Evolutionary conservation across 2,888 invertebrate species (phyloP), one percentile per base, ranked within the genome.

Genomic region (Zaprionus lineosus): DNA sequence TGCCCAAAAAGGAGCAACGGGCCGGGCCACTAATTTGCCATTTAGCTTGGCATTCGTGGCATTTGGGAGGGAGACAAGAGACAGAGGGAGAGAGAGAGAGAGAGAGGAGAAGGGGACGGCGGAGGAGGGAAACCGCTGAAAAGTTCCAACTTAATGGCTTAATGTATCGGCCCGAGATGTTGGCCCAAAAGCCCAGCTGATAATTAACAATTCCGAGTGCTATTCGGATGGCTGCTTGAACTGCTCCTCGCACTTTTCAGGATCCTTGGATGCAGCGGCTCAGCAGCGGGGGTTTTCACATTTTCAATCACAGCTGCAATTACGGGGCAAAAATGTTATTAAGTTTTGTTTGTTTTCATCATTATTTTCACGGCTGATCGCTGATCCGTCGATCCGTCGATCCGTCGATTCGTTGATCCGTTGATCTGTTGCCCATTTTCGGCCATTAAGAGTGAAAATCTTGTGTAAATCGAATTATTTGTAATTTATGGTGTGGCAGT

Each of bases 401-500:
- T 34, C 31, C 50, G 82, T 53, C n/a, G 51, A 33, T 34, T 12
- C 50, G 82, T 62, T 75, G 65, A 58, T 52, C 56, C 40, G 64
- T 28, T 71, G 72, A 72, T 72, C 72, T 62, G 69, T 57, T 72
- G 77, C 71, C 74, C 84, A 78, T 78, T 85, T 82, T 85, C 81
- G 81, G 72, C 83, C 85, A 85, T 82, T 82, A 82, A 83, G 76
- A 84, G 79, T 71, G 81, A 81, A 83, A 79, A 84, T 84, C 84
- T 84, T 88, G 87, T 87, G 88, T 87, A 88, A 88, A 88, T 88
- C 87, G 88, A 88, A 88, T 88, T 88, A 88, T 88, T 88, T 86
- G 87, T 88, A 88, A 87, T 88, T 88, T 88, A 87, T 86, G 84
- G 78, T 83, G 79, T 83, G 82, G 86, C 79, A 81, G 81, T 78